Evolutionary conservation across 2,797 vertebrate species (phyloP).

Genomic region (Decapterus maruadsi): DNA sequence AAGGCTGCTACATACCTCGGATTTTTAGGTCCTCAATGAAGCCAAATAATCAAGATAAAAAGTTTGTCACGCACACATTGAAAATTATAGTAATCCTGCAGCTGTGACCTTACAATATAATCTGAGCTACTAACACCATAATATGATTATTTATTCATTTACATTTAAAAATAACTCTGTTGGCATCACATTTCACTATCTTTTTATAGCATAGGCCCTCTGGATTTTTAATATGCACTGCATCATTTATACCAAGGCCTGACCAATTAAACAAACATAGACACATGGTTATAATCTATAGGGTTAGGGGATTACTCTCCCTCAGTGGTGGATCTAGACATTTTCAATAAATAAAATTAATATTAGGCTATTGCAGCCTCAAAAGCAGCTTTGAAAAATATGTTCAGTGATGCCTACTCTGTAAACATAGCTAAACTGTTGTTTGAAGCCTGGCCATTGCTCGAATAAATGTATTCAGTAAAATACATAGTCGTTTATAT

Average conservation of each 20-base stretch:
- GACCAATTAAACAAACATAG: background rate
- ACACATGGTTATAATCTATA: no score
- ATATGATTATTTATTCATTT: background rate
- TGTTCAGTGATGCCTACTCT: no score
- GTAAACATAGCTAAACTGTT: no score
- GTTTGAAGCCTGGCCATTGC: background rate
- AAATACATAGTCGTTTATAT: background rate
- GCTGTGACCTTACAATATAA: background rate
- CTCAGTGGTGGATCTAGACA: no score
- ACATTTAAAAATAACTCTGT: background rate
- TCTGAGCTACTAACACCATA: background rate
- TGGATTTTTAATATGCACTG: background rate
- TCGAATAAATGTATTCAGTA: background rate
- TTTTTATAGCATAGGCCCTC: background rate
- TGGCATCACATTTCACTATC: background rate
- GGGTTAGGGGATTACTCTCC: no score
- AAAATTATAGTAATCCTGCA: background rate
- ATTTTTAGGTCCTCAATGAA: background rate
- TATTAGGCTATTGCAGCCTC: no score
- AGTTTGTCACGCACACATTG: background rate
- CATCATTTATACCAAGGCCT: background rate
- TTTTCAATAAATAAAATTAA: no score
- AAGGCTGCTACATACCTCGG: background rate
- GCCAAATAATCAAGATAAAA: background rate
- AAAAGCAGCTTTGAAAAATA: no score